These are phyloP conservation scores for Picathartes gymnocephalus DNA, from an alignment of 2,113 vertebrate genomes.

Conservation along the genomic window DNA sequence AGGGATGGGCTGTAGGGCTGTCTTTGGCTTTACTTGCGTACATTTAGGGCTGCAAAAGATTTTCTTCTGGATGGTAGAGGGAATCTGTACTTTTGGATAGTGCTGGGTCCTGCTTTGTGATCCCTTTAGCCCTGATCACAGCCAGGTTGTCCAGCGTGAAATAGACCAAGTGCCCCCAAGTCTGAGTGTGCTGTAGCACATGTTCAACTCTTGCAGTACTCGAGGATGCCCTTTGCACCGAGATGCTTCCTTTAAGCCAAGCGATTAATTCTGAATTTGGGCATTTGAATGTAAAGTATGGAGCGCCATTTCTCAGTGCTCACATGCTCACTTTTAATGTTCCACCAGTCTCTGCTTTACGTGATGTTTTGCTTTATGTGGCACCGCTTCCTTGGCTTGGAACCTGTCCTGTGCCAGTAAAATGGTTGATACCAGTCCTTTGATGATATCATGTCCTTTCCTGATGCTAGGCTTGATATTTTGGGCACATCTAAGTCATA, in stretches of 20 bases:
- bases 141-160: background rate
- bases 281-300: background rate
- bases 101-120: fast-evolving
- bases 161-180: background rate
- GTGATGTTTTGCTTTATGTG: background rate
- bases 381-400: background rate
- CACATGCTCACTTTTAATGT: background rate
- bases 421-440: background rate
- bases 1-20: background rate
- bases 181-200: fast-evolving
- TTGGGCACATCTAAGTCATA: background rate
- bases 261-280: background rate
- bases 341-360: background rate
- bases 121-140: background rate
- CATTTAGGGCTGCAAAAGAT: background rate
- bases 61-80: background rate
- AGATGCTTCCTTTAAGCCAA: background rate
- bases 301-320: background rate
- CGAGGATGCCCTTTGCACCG: background rate
- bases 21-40: background rate
- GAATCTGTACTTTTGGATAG: background rate
- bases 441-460: background rate
- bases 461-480: background rate
- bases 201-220: background rate
- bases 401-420: background rate